Evolutionary conservation across 35 echinoderm and acorn worm genomes (phyloP), one percentile per base, ranked within the genome.

Genomic region (Strongylocentrotus purpuratus): DNA sequence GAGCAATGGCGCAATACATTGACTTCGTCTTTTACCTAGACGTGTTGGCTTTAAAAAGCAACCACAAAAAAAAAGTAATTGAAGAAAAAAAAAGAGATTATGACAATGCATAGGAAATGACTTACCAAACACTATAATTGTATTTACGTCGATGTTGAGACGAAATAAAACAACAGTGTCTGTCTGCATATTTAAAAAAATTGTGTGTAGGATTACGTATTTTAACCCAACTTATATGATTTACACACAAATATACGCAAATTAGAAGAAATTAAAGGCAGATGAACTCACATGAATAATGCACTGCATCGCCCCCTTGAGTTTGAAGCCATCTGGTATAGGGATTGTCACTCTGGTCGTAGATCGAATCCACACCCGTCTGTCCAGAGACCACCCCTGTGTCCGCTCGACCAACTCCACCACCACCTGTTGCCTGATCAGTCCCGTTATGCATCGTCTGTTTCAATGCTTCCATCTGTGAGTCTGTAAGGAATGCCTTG

Each of bases 261-360:
- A 70, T 78, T 55, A 28, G 20, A 8, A 78, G 65, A 78, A n/a
- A 78, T 22, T 8, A 78, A 78, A 78, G 22, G 10, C 10, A 55
- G 7, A 55, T 33, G 13, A 48, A 99, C 98, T 98, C 94, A 99
- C 98, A 88, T 32, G 95, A 95, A 94, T 99, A 99, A 86, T 96
- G 95, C 33, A 99, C 95, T 32, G 97, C 89, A 14, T 99, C 98
- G 14, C 96, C 86, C 2, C 98, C 97, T 65, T 99, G 98, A 28
- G 88, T 98, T 92, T 99, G 98, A 59, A 99, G 95, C 98, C 98
- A 99, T 47, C 98, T 92, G 33, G 98, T 99, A 46, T 99, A 99
- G 22, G 98, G 98, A 46, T 99, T 99, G 86, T 99, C 98, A 48
- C 96, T 97, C 55, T 96, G 95, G 50, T 99, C 98, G 91, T 97